Evolutionary conservation across 2,797 vertebrate species (phyloP).

Genomic region (Syngnathus rostellatus): DNA sequence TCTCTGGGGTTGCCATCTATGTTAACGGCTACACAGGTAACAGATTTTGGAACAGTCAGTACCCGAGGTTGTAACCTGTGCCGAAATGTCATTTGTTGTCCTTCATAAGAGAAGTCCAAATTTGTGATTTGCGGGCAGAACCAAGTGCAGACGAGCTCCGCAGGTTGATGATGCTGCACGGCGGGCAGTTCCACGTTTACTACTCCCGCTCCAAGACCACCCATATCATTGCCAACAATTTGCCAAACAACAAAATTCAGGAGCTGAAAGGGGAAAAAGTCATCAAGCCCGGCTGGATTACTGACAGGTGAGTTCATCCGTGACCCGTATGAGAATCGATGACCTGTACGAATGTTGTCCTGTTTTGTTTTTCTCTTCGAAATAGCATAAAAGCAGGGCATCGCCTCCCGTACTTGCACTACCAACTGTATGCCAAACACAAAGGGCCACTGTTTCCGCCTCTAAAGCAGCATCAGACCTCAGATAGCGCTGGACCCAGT

Average conservation of each 20-base stretch:
- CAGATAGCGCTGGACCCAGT: slow-evolving; percentile 72
- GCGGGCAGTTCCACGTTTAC: slow-evolving; percentile 91
- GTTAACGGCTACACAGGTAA: slow-evolving; percentile 97
- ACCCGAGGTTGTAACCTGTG: too few relatives aligned
- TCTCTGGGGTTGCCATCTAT: slow-evolving; percentile 89
- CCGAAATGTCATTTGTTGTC: not conserved
- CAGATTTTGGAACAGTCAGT: too few relatives aligned
- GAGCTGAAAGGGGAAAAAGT: slow-evolving; percentile 89
- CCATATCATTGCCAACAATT: slow-evolving; percentile 92
- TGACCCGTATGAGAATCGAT: not conserved
- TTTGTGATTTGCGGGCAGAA: slow-evolving; percentile 60
- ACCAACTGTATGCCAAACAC: slow-evolving; percentile 92
- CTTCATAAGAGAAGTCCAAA: too few relatives aligned
- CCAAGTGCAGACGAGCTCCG: slow-evolving; percentile 91
- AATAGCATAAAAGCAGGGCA: slow-evolving; percentile 85
- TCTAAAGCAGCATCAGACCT: slow-evolving; percentile 31
- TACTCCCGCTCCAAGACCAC: slow-evolving; percentile 94
- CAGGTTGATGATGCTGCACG: slow-evolving; percentile 92
- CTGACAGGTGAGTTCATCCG: slow-evolving; percentile 79
- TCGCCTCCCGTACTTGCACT: slow-evolving; percentile 82
- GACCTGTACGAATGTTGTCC: too few relatives aligned
- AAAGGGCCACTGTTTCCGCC: slow-evolving; percentile 80
- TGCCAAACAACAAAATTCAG: slow-evolving; percentile 91
- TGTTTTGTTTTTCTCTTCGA: slow-evolving; percentile 30
- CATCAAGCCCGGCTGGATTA: slow-evolving; percentile 91